Evolutionary conservation across 1,140 invertebrate species (phyloP), one percentile per base, ranked within the genome.

Genomic region (Bombus polaris): DNA sequence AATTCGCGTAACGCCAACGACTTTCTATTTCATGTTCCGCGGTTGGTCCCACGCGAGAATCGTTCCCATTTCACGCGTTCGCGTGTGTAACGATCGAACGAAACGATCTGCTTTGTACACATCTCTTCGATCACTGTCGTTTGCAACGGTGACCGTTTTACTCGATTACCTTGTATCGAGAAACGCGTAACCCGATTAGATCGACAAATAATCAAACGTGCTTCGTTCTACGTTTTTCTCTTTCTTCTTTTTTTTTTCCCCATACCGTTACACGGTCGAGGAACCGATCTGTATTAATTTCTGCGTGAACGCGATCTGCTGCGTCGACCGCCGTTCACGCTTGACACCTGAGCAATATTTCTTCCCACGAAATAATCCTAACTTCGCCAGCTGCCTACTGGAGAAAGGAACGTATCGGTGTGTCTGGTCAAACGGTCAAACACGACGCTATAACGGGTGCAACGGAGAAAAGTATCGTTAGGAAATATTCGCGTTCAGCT

Each of bases 11-110:
- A 84, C 53, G 4, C 22, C 15, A 22, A 13, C 82, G 66, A 84
- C 83, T 84, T 84, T 84, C 83, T 79, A 84, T 72, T 57, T 42
- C 66, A 66, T 39, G 32, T 44, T 22, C 13, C 35, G 12, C 28
- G 13, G 59, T 25, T 73, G 44, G 13, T 76, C 82, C 82, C 82
- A 79, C 82, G 83, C 66, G 53, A 57, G 53, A 28, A 70, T 77
- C 53, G 44, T 68, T 77, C 35, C 22, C 32, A 13, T 66, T 53
- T 75, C 8, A 37, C 25, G n/a, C 53, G 66, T 84, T 84, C 75
- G 57, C 74, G 59, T 37, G 74, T 83, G 37, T 13, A 6, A 35
- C n/a, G n/a, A 70, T 77, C 74, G n/a, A 66, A 35, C 59, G 25
- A 32, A 25, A 25, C 39, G 37, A 66, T 78, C 39, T 62, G 47